Evolutionary conservation across 2,113 vertebrate species (phyloP).

Genomic region (Pavo muticus): DNA sequence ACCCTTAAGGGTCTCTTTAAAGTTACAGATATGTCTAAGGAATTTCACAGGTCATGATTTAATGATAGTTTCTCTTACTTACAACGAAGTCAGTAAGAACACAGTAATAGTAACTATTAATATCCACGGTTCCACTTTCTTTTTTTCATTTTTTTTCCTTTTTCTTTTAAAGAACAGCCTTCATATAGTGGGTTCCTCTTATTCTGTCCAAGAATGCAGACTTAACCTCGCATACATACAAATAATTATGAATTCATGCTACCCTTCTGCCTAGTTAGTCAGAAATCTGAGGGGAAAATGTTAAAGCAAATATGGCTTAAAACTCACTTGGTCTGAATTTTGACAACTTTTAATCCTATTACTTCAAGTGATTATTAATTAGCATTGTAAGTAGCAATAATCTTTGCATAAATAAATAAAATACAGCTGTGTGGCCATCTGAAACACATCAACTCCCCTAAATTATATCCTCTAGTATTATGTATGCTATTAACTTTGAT

Average conservation of each 20-base stretch:
- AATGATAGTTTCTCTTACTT: not conserved
- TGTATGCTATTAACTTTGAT: conserved; percentile 5
- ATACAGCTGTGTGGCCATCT: conserved; percentile 1
- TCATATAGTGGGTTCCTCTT: not conserved
- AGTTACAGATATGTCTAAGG: not conserved
- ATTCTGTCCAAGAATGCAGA: not conserved
- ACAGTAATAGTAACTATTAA: not conserved
- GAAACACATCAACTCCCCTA: not conserved
- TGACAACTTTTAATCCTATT: conserved; percentile 55
- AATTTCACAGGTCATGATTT: not conserved
- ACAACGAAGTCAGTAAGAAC: not conserved
- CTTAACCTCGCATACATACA: not conserved
- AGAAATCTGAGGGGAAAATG: conserved; percentile 43
- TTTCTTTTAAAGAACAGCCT: not conserved
- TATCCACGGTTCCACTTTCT: not conserved
- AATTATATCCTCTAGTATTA: conserved; percentile 1
- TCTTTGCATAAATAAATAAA: conserved; percentile 33
- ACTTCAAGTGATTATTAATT: conserved; percentile 55
- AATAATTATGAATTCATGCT: not conserved
- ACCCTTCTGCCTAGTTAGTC: conserved; percentile 25
- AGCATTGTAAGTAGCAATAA: not conserved
- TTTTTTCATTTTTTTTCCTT: not conserved
- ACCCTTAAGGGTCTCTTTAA: not conserved
- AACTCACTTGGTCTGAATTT: conserved; percentile 36
- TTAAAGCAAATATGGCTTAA: conserved; percentile 15